Evolutionary conservation across 2,888 invertebrate genomes (phyloP).

Genomic region (Callinectes sapidus): DNA sequence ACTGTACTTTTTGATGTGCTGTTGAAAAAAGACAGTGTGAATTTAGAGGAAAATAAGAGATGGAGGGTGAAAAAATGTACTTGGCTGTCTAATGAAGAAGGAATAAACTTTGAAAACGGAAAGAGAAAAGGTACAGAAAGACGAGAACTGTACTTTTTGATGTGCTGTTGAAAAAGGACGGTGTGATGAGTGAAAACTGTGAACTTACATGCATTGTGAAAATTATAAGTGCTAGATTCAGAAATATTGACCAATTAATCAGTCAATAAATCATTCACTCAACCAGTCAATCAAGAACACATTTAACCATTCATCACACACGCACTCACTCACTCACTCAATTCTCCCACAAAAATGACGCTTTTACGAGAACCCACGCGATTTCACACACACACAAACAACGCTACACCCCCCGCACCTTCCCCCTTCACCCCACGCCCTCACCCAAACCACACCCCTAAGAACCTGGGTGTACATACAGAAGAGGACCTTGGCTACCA

Average conservation of each 20-base stretch:
- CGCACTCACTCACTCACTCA: too few species aligned
- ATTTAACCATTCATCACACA: too few species aligned
- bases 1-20: neutral
- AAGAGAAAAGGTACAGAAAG: neutral
- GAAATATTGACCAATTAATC: too few species aligned
- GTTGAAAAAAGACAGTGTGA: neutral
- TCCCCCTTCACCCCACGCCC: neutral
- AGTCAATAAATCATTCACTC: too few species aligned
- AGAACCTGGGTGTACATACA: neutral
- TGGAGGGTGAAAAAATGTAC: neutral
- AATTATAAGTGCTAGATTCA: too few species aligned
- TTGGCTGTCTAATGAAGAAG: neutral
- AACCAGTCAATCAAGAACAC: too few species aligned
- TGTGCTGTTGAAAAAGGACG: neutral
- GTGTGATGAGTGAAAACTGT: too few species aligned
- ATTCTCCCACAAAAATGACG: neutral
- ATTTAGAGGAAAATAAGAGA: too few species aligned
- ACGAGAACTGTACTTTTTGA: neutral
- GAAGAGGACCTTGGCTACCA: constrained; percentile 50
- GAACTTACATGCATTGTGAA: too few species aligned
- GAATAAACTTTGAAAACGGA: neutral
- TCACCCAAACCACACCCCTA: neutral
- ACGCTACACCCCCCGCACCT: neutral
- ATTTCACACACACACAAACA: too few species aligned
- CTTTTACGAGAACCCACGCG: neutral